Base-by-base conservation (phyloP, 2,113 vertebrate genomes). In the Malurus melanocephalus region DNA sequence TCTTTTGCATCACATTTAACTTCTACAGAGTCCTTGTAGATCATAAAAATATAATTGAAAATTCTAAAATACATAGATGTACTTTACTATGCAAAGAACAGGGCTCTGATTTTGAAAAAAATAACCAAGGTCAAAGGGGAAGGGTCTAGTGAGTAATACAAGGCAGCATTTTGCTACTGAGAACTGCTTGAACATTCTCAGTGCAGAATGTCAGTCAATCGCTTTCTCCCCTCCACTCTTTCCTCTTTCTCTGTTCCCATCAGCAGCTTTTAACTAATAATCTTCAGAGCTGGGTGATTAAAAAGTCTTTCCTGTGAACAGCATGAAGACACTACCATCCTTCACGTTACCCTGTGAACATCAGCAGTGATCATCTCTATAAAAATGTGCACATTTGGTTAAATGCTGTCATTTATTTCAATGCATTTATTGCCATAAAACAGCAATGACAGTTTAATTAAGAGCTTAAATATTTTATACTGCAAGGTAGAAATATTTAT, bases 381-480 rank as follows among this genome's bases (percentile, higher is more conserved):
- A 67, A 87, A 84, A 93, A 85, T 38, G 40, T 75, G 79, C 60
- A 72, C n/a, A 13, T 81, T 92, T 53, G 75, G 69, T 89, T 88
- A 93, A 95, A 93, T 20, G 83, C 71, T 86, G 75, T 78, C 66
- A 79, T 93, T 95, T 93, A 83, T 92, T 96, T 80, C 80, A 74
- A 5, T 56, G 78, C 64, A 38, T 92, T 94, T 92, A 87, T 94
- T 94, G 87, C 87, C 68, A 91, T 90, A 79, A 92, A 95, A 79
- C 82, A 90, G 61, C 85, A 84, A 73, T 88, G 95, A 94, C 77
- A 73, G 76, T 93, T 94, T 96, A 96, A 96, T 95, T 96, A 94
- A 92, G 80, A 92, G 65, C 87, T 95, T 95, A 93, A 91, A 91
- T 94, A 93, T 96, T 96, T 96, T 85, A 95, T 93, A 80, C 11